Conservation (phyloP, 1,140 invertebrate species). For the Leptinotarsa undecemlineata region DNA sequence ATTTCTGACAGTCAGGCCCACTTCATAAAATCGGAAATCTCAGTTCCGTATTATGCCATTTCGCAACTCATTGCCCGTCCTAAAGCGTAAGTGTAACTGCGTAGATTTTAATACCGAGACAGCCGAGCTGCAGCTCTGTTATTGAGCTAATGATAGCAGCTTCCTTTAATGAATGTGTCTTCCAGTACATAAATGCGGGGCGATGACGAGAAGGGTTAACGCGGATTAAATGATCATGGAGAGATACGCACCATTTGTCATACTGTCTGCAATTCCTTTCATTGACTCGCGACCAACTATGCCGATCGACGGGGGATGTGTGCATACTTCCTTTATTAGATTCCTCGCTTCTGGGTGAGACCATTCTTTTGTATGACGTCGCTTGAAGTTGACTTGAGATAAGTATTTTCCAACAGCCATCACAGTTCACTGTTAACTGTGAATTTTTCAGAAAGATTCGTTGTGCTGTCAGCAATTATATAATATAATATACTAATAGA, state of each 20-base stretch:
- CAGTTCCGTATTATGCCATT: background rate
- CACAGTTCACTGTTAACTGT: too few species aligned
- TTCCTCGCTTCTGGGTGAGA: background rate
- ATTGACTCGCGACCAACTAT: constrained; percentile 10
- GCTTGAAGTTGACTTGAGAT: too few species aligned
- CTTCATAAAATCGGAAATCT: too few species aligned
- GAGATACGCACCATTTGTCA: constrained; percentile 51
- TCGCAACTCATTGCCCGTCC: constrained; percentile 3
- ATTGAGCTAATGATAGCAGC: constrained; percentile 2
- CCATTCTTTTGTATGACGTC: background rate
- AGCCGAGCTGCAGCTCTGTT: background rate
- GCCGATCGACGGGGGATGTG: background rate
- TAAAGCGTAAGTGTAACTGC: background rate
- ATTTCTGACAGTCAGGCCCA: too few species aligned
- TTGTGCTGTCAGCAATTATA: too few species aligned
- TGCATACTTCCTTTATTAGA: constrained; percentile 8
- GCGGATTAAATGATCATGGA: constrained; percentile 52
- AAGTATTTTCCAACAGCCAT: too few species aligned
- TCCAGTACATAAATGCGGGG: constrained; percentile 38
- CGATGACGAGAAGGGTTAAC: constrained; percentile 51
- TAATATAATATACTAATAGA: too few species aligned
- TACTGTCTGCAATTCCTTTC: constrained; percentile 40
- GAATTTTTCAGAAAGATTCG: too few species aligned
- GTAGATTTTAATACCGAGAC: background rate
- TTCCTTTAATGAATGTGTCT: constrained; percentile 21